phyloP scores from a whole-genome alignment of 2,888 invertebrate genomes.

The Prosopocoilus inquinatus region DNA sequence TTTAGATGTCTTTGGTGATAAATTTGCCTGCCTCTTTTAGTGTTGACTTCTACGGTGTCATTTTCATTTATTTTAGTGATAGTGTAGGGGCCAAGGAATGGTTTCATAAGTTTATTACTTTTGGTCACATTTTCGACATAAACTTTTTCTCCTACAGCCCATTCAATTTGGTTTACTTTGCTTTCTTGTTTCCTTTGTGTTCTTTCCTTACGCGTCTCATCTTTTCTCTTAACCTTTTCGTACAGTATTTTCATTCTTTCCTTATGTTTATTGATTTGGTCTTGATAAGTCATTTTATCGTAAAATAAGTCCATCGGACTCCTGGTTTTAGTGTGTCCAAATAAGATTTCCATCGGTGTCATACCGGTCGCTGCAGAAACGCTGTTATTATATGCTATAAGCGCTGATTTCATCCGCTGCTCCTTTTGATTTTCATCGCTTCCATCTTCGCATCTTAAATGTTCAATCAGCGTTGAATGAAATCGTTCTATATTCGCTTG shows the following conservation, averaged over 20 bases:
- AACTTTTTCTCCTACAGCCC: not conserved
- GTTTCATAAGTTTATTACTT: not conserved
- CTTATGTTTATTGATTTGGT: not conserved
- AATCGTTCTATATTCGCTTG: conserved; percentile 9
- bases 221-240: not conserved
- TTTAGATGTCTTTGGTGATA: not conserved
- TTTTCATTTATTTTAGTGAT: not conserved
- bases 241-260: not conserved
- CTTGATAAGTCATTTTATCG: not conserved
- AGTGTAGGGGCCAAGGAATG: not conserved
- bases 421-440: not conserved
- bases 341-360: not conserved
- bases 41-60: not conserved
- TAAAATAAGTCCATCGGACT: not conserved
- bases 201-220: not conserved
- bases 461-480: conserved; percentile 11
- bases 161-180: not conserved
- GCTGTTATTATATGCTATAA: not conserved
- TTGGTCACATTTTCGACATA: not conserved
- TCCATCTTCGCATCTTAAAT: conserved; percentile 2
- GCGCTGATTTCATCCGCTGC: not conserved
- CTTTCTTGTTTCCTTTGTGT: not conserved
- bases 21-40: not conserved
- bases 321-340: not conserved
- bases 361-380: not conserved